Base-by-base conservation (phyloP, 2,888 invertebrate species). In the Gortyna flavago region DNA sequence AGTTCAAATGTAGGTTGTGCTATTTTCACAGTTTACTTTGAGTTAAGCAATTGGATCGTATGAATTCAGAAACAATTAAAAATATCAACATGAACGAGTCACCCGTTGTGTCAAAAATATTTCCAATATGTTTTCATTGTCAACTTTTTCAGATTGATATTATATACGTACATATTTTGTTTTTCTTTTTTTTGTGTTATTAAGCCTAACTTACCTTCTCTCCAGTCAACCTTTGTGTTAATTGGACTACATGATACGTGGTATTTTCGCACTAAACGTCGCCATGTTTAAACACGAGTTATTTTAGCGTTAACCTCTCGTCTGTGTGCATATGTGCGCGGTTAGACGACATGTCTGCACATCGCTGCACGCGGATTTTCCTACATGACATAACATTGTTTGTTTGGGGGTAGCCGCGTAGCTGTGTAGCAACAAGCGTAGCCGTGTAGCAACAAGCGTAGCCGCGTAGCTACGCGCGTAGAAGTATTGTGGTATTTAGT, bases 51-150 rank as follows among this genome's bases (percentile, higher is more conserved):
- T 64, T 51, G 41, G n/a, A 25, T 74, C 64, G 81, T 64, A 48
- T 32, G 78, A 75, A 82, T 75, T 75, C 41, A 5, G 48, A 51
- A 76, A 44, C 65, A 82, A 82, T 82, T 81, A 79, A 59, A 81
- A 79, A 57, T 81, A 79, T 59, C 76, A 82, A 66, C 51, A 59
- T 29, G 76, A 79, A 66, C 29, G 82, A 48, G 8, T 48, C 18
- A 18, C 29, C 7, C 16, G 41, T 25, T 44, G 48, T 35, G n/a
- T 18, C 29, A 32, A 41, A 51, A 75, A 35, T 18, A 59, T 59
- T 75, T 59, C 8, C 48, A n/a, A 38, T 32, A 48, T 32, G 35
- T 38, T 78, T 54, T 64, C 16, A 38, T 16, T 32, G 21, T 41
- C 13, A 35, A 38, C 8, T 57, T 57, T 81, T 64, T 32, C 35